phyloP scores from a whole-genome alignment of 2,888 invertebrate species.

The Sminthurides aquaticus region DNA sequence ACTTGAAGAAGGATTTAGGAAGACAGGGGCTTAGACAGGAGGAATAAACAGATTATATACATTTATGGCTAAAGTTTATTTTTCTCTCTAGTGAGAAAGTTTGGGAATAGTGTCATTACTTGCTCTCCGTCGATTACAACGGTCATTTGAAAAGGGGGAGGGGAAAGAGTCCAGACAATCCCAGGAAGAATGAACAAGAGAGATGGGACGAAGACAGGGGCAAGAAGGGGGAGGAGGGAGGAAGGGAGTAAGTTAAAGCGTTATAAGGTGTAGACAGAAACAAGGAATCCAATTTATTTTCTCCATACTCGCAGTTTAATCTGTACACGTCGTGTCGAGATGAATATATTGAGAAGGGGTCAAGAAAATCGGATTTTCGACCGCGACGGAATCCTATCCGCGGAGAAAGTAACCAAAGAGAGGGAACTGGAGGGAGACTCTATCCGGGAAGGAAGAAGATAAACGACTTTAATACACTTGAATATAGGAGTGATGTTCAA shows the following conservation, averaged over 20 bases:
- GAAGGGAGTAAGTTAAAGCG: too few species aligned
- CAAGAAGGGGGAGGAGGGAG: neutral
- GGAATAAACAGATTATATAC: constrained; percentile 9
- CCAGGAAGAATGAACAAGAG: neutral
- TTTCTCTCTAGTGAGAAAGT: neutral
- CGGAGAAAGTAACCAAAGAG: constrained; percentile 8
- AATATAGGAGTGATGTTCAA: constrained; percentile 9
- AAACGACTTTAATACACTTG: constrained; percentile 34
- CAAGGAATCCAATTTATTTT: constrained; percentile 42
- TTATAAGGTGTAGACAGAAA: constrained; percentile 20
- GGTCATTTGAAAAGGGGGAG: neutral
- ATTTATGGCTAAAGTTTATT: constrained; percentile 7
- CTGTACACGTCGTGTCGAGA: constrained; percentile 41
- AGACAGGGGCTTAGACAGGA: neutral
- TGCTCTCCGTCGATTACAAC: neutral
- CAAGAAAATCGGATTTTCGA: constrained; percentile 36
- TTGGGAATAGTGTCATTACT: neutral
- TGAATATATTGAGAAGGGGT: constrained; percentile 42
- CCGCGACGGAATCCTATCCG: constrained; percentile 4
- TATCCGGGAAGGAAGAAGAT: constrained; percentile 26
- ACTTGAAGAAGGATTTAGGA: neutral
- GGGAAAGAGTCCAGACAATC: neutral
- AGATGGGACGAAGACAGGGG: neutral
- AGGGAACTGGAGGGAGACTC: neutral
- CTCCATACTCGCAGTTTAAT: constrained; percentile 40